Base-by-base conservation (phyloP, 2,888 invertebrate species). In the Coleophora deauratella region DNA sequence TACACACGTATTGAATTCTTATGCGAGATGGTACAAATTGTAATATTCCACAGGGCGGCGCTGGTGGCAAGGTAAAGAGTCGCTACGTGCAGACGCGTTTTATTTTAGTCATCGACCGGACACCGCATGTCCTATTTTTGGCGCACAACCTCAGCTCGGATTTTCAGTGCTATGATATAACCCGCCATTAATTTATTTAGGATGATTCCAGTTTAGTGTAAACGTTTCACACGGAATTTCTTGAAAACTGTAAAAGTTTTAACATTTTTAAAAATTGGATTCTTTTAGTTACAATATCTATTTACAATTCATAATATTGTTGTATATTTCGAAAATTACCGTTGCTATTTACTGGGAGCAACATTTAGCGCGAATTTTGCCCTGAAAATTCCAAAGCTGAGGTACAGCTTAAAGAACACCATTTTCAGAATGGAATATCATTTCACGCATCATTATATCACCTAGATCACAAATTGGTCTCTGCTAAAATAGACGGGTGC, bases 61-160 rank as follows among this genome's bases (percentile, higher is more conserved):
- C 72, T 55, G 79, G 79, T 59, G 75, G 69, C 62, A 86, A 86
- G 86, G 86, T 86, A 85, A 84, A 62, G 67, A 61, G 54, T 50
- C 50, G 58, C 53, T 54, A 50, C 11, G 11, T 10, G 11, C 7
- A 49, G 54, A 61, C 53, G 63, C 57, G 56, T 72, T 70, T 71
- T 50, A 55, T 57, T 69, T 51, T 68, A 59, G 52, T 55, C 54
- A 59, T 56, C 9, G 55, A 21, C 3, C 56, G 55, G 52, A 62
- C 67, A 67, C 62, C 68, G 79, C 78, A 75, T 76, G 77, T 57
- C 9, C 50, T 61, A 63, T 56, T 59, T 64, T 59, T 55, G 60
- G 68, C 70, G 71, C 71, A 60, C 21, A 21, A 21, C 3, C 21
- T 21, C 21, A 21, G 21, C 21, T 21, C 21, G 6, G 21, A 21